phyloP scores from a whole-genome alignment of 2,113 vertebrate genomes.

The Pelvicachromis taeniatus region DNA sequence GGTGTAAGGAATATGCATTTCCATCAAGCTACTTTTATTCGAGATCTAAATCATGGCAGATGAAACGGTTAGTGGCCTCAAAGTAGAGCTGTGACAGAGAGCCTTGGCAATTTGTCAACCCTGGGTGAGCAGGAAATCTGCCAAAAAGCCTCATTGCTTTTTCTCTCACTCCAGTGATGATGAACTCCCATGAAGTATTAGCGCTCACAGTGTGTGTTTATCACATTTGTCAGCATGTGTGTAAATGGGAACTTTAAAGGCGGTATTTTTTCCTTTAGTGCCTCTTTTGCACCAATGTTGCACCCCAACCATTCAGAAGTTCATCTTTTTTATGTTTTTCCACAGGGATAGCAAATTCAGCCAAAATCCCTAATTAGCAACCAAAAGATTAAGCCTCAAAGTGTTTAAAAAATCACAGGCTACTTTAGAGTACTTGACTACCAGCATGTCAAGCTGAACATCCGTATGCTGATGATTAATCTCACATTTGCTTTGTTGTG shows the following conservation, averaged over 20 bases:
- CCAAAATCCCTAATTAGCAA: conserved; percentile 54
- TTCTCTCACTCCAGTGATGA: conserved; percentile 63
- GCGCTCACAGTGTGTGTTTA: conserved; percentile 50
- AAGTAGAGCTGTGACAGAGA: conserved; percentile 67
- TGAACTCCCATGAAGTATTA: conserved; percentile 69
- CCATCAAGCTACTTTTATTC: conserved; percentile 39
- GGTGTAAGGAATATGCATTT: conserved; percentile 56
- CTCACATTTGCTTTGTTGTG: background rate
- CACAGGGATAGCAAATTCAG: conserved; percentile 19
- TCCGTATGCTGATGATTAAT: background rate
- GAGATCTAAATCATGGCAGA: conserved; percentile 66
- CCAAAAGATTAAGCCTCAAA: conserved; percentile 53
- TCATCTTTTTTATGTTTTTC: conserved; percentile 37
- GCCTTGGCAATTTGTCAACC: conserved; percentile 70
- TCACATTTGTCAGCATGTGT: conserved; percentile 57
- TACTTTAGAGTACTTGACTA: conserved; percentile 12
- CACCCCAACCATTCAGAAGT: conserved; percentile 28
- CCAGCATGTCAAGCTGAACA: conserved; percentile 23
- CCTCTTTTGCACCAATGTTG: conserved; percentile 13
- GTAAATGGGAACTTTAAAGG: conserved; percentile 48
- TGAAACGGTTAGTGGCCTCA: conserved; percentile 64
- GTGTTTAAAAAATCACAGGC: conserved; percentile 39
- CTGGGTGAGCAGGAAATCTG: conserved; percentile 65
- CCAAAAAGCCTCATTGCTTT: conserved; percentile 69
- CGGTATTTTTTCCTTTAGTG: conserved; percentile 1